Evolutionary conservation across 2,888 invertebrate species (phyloP).

Genomic region (Sesamia inferens): DNA sequence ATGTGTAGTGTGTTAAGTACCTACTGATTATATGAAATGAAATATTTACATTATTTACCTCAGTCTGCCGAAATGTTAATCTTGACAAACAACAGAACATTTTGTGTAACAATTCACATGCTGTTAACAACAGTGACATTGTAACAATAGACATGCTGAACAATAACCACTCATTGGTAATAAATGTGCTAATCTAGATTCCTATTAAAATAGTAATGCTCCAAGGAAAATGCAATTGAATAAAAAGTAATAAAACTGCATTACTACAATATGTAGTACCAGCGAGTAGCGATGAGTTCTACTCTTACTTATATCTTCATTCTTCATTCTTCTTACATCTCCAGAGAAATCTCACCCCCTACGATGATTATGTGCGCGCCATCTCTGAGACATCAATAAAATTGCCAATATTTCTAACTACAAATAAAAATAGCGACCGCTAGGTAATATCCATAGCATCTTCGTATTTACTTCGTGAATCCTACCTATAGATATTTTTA

Average conservation of each 20-base stretch:
- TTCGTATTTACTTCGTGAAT: too few species aligned
- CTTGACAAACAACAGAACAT: slow-evolving; percentile 73
- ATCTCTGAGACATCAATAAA: too few species aligned
- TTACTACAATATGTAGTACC: slow-evolving; percentile 42
- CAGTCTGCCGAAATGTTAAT: slow-evolving; percentile 53
- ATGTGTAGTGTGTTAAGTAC: too few species aligned
- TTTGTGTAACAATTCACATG: slow-evolving; percentile 37
- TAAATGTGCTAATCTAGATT: slow-evolving; percentile 56
- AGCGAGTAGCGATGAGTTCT: neutral
- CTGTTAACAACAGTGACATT: slow-evolving; percentile 38
- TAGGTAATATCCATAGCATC: too few species aligned
- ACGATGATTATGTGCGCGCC: too few species aligned
- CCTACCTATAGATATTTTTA: too few species aligned
- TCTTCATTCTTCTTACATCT: too few species aligned
- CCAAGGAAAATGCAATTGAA: slow-evolving; percentile 58
- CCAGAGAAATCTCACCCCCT: too few species aligned
- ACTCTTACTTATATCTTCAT: too few species aligned
- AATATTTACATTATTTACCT: slow-evolving; percentile 57
- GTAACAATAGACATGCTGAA: slow-evolving; percentile 40
- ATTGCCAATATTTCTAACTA: too few species aligned
- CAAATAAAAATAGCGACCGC: too few species aligned
- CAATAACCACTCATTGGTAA: slow-evolving; percentile 29
- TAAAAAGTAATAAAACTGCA: slow-evolving; percentile 54
- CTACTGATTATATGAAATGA: neutral
- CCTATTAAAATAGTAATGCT: slow-evolving; percentile 64